Evolutionary conservation across 2,113 vertebrate genomes (phyloP).

Genomic region (Engystomops pustulosus): DNA sequence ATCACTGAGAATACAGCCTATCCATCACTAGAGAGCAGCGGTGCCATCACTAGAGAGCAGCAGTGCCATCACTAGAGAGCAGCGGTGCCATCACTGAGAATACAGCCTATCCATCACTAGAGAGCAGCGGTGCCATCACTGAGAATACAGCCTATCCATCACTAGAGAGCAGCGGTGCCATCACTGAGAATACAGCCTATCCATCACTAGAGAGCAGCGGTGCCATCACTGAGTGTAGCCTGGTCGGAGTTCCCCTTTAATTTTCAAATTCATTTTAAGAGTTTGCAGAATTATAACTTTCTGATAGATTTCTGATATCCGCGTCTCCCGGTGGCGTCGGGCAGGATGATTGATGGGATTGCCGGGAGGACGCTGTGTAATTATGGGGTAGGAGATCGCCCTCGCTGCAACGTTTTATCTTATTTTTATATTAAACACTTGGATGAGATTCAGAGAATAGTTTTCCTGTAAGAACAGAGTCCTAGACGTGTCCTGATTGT

Average conservation of each 20-base stretch:
- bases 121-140: not conserved
- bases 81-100: not conserved
- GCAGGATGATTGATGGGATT: not conserved
- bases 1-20: not conserved
- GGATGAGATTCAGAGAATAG: not conserved
- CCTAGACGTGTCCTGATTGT: not conserved
- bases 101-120: not conserved
- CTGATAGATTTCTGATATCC: not conserved
- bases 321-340: too few relatives aligned
- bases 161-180: not conserved
- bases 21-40: not conserved
- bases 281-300: not conserved
- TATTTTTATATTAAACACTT: conserved; percentile 7
- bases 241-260: not conserved
- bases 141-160: not conserved
- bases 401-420: not conserved
- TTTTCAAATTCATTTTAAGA: not conserved
- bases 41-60: not conserved
- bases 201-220: too few relatives aligned
- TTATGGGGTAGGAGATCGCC: not conserved
- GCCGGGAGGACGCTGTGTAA: not conserved
- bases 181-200: not conserved
- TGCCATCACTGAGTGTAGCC: too few relatives aligned
- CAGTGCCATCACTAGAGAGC: not conserved
- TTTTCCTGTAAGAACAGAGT: not conserved